phyloP scores from a whole-genome alignment of 2,888 invertebrate species.

The Apodemia zela region DNA sequence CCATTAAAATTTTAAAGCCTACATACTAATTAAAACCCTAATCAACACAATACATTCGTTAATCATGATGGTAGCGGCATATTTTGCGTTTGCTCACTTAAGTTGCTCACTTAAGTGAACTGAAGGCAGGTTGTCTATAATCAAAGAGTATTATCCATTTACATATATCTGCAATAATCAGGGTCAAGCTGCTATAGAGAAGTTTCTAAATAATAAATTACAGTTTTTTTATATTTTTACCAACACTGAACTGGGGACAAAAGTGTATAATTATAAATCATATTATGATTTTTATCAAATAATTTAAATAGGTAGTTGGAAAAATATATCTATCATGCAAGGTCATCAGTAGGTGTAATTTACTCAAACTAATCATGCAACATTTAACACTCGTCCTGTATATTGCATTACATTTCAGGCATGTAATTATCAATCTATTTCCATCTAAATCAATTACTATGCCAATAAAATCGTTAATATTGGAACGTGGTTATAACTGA shows the following conservation, averaged over 20 bases:
- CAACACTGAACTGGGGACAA: not conserved
- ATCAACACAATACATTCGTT: too few species aligned
- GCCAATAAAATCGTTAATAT: not conserved
- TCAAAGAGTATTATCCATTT: too few species aligned
- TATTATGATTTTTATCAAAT: constrained; percentile 8
- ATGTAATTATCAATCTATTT: not conserved
- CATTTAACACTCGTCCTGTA: not conserved
- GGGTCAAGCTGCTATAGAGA: too few species aligned
- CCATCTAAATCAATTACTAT: not conserved
- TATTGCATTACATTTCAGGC: not conserved
- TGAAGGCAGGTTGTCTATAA: too few species aligned
- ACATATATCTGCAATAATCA: too few species aligned
- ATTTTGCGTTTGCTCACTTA: too few species aligned
- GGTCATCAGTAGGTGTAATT: not conserved
- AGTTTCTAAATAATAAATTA: too few species aligned
- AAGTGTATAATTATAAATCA: not conserved
- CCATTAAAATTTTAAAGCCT: too few species aligned
- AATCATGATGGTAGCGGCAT: too few species aligned
- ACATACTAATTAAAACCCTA: too few species aligned
- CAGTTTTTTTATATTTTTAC: too few species aligned
- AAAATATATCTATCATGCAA: constrained; percentile 3
- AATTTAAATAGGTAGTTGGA: not conserved
- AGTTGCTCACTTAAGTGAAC: too few species aligned
- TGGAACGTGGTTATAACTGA: not conserved
- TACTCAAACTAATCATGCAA: not conserved